These are phyloP conservation scores for Caenorhabditis inopinata DNA, from an alignment of 1,140 invertebrate genomes.

Conservation along the genomic window DNA sequence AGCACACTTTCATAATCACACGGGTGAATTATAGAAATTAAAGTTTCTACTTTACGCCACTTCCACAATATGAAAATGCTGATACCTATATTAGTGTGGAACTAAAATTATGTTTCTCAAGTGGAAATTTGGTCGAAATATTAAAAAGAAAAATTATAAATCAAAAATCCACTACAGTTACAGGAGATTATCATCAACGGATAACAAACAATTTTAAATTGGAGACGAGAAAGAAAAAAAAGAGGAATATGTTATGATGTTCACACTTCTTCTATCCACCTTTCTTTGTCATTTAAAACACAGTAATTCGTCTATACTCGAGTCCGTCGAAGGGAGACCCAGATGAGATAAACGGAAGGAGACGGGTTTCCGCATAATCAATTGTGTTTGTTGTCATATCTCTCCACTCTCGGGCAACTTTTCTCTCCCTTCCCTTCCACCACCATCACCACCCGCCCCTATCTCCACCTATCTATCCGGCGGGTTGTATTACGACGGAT, in stretches of 20 bases:
- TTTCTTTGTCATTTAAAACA: not conserved
- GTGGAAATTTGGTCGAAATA: not conserved
- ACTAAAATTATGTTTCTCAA: too few species aligned
- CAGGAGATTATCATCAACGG: not conserved
- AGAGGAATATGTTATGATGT: not conserved
- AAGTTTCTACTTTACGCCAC: too few species aligned
- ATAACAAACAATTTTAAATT: not conserved
- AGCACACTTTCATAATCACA: too few species aligned
- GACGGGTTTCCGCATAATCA: constrained; percentile 18
- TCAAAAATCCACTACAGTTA: not conserved
- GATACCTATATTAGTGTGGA: too few species aligned
- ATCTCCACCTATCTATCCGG: not conserved
- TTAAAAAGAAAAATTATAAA: not conserved
- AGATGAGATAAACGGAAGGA: constrained; percentile 29
- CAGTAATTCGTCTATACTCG: too few species aligned
- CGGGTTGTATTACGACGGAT: constrained; percentile 10
- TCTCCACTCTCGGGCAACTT: not conserved
- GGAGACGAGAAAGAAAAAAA: not conserved
- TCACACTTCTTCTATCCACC: constrained; percentile 1
- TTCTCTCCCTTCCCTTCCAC: not conserved
- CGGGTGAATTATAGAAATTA: too few species aligned
- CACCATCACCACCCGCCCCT: too few species aligned
- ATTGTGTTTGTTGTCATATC: constrained; percentile 34
- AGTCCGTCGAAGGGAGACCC: not conserved
- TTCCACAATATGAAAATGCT: too few species aligned